Conservation (phyloP, 1,140 invertebrate genomes). For the Theocolax elegans region DNA sequence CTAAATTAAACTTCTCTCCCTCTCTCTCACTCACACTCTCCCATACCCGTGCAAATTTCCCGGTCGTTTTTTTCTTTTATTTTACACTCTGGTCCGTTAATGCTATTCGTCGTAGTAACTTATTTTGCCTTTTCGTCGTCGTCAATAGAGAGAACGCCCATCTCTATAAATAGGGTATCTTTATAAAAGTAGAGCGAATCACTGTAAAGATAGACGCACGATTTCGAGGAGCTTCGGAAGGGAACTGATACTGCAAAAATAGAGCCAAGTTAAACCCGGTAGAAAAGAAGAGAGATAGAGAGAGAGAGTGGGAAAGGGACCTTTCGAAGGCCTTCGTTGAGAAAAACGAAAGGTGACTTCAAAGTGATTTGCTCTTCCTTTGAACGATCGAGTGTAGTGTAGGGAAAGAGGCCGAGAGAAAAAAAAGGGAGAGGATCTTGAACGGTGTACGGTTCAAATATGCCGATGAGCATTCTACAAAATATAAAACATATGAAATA, state of each 20-base stretch:
- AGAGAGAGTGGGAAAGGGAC: neutral
- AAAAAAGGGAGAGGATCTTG: neutral
- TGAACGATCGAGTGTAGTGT: neutral
- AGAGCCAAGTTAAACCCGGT: neutral
- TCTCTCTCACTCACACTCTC: too few relatives aligned
- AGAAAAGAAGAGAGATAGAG: neutral
- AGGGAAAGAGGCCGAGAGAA: neutral
- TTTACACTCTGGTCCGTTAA: too few relatives aligned
- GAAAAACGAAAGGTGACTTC: neutral
- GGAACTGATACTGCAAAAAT: neutral
- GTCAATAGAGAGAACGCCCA: neutral
- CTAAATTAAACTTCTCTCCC: neutral
- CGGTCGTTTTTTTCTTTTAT: neutral
- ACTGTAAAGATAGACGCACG: neutral
- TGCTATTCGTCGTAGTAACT: slow-evolving; percentile 3
- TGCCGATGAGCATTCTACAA: neutral
- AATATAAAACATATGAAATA: neutral
- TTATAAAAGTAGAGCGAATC: neutral
- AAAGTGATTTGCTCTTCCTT: neutral
- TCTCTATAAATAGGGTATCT: too few relatives aligned
- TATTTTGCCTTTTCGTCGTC: neutral
- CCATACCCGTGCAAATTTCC: too few relatives aligned
- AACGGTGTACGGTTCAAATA: neutral
- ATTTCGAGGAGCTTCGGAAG: neutral
- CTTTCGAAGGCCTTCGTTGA: neutral